Percentiles rank a stretch among this genome's conserved stretches.
These are phyloP conservation scores for Thymallus thymallus DNA, from an alignment of 2,113 vertebrate genomes.

Conservation along the genomic window DNA sequence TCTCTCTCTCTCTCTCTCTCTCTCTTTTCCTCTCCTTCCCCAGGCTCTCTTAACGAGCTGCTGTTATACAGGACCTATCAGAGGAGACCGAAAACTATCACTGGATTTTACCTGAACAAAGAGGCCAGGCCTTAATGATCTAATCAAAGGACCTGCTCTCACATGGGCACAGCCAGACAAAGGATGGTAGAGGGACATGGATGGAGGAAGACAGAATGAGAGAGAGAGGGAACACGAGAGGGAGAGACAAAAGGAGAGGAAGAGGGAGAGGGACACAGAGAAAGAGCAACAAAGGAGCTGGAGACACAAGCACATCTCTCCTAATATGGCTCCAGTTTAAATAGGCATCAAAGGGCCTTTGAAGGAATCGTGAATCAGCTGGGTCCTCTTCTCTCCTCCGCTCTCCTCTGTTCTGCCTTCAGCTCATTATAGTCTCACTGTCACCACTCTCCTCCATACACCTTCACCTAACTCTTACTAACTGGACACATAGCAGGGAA, in stretches of 20 bases:
- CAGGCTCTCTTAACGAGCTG: conserved; percentile 11
- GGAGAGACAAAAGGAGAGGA: no score
- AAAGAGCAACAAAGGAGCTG: neutral
- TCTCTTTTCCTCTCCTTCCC: conserved; percentile 21
- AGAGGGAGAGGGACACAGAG: neutral
- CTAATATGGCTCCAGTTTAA: neutral
- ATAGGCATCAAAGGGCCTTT: conserved; percentile 62
- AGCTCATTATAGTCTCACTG: conserved; percentile 23
- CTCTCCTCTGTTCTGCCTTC: conserved; percentile 41
- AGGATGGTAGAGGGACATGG: neutral
- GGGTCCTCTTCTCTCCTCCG: conserved; percentile 53
- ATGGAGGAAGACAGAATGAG: neutral
- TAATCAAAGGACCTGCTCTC: neutral
- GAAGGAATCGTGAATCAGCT: conserved; percentile 58
- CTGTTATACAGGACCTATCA: conserved; percentile 28
- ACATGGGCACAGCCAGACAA: neutral
- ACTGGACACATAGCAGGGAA: no score
- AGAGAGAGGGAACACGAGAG: no score
- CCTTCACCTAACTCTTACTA: no score
- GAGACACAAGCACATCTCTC: neutral
- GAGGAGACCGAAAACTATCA: conserved; percentile 28
- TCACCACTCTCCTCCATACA: neutral
- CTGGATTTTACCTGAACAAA: neutral
- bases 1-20: neutral
- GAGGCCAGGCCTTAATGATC: neutral